Evolutionary conservation across 1,140 invertebrate species (phyloP).

Genomic region (Monomorium pharaonis): DNA sequence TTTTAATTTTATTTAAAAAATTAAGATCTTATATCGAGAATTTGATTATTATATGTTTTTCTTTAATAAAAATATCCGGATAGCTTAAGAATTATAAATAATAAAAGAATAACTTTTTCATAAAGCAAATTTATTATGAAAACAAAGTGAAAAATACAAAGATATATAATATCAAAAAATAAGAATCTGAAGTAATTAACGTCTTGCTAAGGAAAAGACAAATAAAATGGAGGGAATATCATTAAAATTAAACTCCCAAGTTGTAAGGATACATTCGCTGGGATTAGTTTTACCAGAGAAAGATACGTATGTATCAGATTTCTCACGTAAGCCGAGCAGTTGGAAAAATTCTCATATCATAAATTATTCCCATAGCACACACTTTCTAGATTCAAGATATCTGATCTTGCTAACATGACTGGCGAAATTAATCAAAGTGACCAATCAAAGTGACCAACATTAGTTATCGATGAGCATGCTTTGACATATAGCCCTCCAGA

Average conservation of each 20-base stretch:
- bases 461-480: slow-evolving; percentile 24
- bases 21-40: not conserved
- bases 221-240: not conserved
- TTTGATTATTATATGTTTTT: not conserved
- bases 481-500: not conserved
- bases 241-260: not conserved
- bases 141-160: not conserved
- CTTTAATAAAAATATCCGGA: not conserved
- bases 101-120: not conserved
- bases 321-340: not conserved
- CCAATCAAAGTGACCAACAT: slow-evolving; percentile 8
- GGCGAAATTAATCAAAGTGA: not conserved
- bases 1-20: not conserved
- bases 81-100: not conserved
- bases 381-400: not conserved
- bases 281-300: not conserved
- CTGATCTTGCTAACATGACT: not conserved
- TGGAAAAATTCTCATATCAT: slow-evolving; percentile 14
- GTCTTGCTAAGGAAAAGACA: not conserved
- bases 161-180: not conserved
- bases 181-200: not conserved
- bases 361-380: slow-evolving; percentile 35
- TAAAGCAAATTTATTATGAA: not conserved
- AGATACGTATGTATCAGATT: slow-evolving; percentile 1
- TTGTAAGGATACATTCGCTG: not conserved